phyloP scores from a whole-genome alignment of 2,797 vertebrate species.

The Stomatorhinus walkeri region DNA sequence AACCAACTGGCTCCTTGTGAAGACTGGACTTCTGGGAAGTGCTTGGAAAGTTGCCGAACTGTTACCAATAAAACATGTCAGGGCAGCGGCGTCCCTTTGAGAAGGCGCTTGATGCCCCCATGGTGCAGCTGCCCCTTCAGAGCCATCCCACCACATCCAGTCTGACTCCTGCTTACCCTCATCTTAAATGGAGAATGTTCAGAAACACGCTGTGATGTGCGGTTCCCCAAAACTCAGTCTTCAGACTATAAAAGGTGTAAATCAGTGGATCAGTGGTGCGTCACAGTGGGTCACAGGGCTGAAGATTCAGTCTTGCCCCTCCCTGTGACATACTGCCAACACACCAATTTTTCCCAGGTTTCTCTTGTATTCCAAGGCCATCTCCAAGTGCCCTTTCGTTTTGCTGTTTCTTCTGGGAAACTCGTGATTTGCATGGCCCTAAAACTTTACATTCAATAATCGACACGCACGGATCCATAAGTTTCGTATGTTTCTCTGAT shows the following conservation, averaged over 20 bases:
- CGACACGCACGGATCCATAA: not conserved
- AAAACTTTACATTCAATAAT: not conserved
- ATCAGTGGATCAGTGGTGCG: not conserved
- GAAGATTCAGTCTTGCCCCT: not conserved
- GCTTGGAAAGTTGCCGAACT: constrained; percentile 54
- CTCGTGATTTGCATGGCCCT: not conserved
- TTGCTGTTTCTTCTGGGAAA: not conserved
- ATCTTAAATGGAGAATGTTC: not conserved
- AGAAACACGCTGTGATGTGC: not conserved
- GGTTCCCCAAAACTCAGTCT: not conserved
- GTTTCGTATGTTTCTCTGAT: not conserved
- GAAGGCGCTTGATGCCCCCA: constrained; percentile 35
- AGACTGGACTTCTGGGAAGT: constrained; percentile 53
- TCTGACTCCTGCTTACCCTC: not conserved
- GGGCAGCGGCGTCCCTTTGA: constrained; percentile 44
- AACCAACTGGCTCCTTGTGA: constrained; percentile 47
- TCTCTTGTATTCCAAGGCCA: not conserved
- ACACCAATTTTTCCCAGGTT: not conserved
- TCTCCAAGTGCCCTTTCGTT: not conserved
- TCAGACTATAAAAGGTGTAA: not conserved
- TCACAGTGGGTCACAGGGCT: not conserved
- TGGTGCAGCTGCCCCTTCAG: constrained; percentile 16
- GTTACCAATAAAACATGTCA: constrained; percentile 58
- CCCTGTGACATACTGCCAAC: not conserved
- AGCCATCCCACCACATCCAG: not conserved